Conservation (phyloP, 2,113 vertebrate genomes). For the Taurulus bubalis region DNA sequence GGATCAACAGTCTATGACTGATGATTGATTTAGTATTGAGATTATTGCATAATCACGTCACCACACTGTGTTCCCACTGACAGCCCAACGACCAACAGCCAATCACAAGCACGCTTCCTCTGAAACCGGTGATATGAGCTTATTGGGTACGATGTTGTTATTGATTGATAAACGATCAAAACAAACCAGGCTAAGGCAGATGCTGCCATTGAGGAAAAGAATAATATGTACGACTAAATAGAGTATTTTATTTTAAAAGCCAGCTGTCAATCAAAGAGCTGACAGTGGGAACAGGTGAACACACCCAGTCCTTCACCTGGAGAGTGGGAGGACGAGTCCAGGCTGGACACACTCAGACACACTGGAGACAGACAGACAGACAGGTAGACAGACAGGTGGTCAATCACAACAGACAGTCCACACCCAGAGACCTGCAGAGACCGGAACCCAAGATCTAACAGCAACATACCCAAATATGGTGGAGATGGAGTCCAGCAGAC, state of each 20-base stretch:
- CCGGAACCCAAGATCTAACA: background rate
- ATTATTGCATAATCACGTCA: background rate
- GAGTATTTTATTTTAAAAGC: background rate
- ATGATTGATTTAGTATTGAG: background rate
- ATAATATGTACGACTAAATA: no score
- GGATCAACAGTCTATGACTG: background rate
- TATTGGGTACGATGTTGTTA: background rate
- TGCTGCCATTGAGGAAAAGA: no score
- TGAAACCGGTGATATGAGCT: background rate
- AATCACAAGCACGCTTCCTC: background rate
- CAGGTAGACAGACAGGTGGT: background rate
- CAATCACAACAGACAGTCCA: background rate
- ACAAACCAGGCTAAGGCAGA: background rate
- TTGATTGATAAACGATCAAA: background rate
- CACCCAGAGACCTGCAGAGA: slow-evolving; percentile 2
- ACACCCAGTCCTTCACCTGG: slow-evolving; percentile 86
- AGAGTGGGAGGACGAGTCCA: slow-evolving; percentile 87
- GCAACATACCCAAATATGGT: slow-evolving; percentile 97
- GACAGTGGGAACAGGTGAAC: slow-evolving; percentile 46
- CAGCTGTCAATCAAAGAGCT: background rate
- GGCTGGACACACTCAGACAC: slow-evolving; percentile 91
- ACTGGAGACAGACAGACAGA: slow-evolving; percentile 84
- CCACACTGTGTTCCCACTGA: slow-evolving; percentile 19
- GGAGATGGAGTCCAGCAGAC: slow-evolving; percentile 96
- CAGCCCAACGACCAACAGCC: background rate